Conservation (phyloP, 2,113 vertebrate genomes). For the Nibea coibor region DNA sequence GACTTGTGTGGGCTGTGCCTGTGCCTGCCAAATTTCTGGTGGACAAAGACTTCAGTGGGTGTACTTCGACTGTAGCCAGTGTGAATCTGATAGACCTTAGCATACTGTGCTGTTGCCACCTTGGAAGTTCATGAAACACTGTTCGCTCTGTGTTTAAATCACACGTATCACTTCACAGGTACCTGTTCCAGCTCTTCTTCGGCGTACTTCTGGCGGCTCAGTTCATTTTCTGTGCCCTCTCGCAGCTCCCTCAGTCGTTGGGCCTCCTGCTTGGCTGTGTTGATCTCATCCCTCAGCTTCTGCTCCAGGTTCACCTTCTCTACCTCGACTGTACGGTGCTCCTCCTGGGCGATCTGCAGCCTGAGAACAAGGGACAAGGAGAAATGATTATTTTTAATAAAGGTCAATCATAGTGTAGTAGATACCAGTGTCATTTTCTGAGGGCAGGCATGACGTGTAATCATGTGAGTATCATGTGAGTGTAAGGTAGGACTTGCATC, state of each 20-base stretch:
- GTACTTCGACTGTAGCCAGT: constrained; percentile 49
- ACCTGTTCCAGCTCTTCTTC: constrained; percentile 98
- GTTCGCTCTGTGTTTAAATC: neutral
- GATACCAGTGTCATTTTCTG: constrained; percentile 3
- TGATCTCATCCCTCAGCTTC: constrained; percentile 96
- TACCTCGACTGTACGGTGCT: constrained; percentile 95
- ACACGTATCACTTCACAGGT: constrained; percentile 1
- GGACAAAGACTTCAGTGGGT: constrained; percentile 57
- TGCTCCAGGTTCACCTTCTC: constrained; percentile 98
- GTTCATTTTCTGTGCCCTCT: constrained; percentile 95
- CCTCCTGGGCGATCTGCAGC: constrained; percentile 97
- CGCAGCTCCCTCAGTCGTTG: constrained; percentile 93
- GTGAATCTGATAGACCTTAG: constrained; percentile 39
- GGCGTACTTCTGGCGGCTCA: constrained; percentile 95
- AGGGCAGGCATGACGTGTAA: constrained; percentile 1
- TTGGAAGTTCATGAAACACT: neutral
- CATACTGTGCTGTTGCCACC: constrained; percentile 37
- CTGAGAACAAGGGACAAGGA: constrained; percentile 70
- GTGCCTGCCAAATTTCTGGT: constrained; percentile 51
- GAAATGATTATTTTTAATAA: neutral
- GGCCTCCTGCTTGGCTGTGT: constrained; percentile 95
- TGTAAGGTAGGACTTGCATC: constrained; percentile 37
- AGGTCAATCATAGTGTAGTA: neutral
- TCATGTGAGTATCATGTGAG: constrained; percentile 22
- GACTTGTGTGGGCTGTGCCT: constrained; percentile 52